Conservation (phyloP, 1,140 invertebrate species). For the Drosophila bifasciata region DNA sequence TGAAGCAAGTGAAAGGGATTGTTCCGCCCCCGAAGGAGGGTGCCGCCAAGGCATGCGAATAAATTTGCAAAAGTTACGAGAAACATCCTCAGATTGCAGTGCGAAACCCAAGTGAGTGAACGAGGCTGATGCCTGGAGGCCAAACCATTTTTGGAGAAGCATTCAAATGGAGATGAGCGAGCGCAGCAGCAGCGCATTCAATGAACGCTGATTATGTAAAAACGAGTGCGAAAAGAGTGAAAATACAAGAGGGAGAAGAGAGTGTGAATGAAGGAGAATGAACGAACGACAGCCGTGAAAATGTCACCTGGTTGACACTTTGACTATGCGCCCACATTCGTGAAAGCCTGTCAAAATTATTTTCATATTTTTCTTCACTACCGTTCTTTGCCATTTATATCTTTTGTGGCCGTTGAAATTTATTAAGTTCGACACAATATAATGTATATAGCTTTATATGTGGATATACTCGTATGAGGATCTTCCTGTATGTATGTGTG, state of each 20-base stretch:
- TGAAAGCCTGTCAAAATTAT: conserved; percentile 70
- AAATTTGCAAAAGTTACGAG: conserved; percentile 62
- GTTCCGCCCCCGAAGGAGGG: conserved; percentile 4
- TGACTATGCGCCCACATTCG: conserved; percentile 15
- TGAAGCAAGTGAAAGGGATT: conserved; percentile 43
- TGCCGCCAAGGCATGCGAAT: conserved; percentile 72
- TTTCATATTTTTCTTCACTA: conserved; percentile 44
- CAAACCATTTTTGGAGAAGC: conserved; percentile 20
- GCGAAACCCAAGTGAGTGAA: conserved; percentile 59
- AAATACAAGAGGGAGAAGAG: not conserved
- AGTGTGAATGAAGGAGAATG: too few species aligned
- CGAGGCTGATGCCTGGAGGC: not conserved
- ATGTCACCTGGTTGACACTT: conserved; percentile 66
- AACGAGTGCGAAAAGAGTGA: conserved; percentile 19
- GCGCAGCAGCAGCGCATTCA: conserved; percentile 42
- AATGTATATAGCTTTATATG: conserved; percentile 40
- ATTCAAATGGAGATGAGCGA: conserved; percentile 54
- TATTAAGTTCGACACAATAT: conserved; percentile 58
- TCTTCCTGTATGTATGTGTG: conserved; percentile 31
- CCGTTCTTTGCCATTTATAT: conserved; percentile 14
- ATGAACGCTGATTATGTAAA: conserved; percentile 70
- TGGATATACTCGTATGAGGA: conserved; percentile 51
- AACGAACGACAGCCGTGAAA: conserved; percentile 32
- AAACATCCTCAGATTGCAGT: conserved; percentile 56
- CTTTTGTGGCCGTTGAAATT: conserved; percentile 32